phyloP scores from a whole-genome alignment of 2,113 vertebrate genomes.

The Phylloscopus trochiloides region DNA sequence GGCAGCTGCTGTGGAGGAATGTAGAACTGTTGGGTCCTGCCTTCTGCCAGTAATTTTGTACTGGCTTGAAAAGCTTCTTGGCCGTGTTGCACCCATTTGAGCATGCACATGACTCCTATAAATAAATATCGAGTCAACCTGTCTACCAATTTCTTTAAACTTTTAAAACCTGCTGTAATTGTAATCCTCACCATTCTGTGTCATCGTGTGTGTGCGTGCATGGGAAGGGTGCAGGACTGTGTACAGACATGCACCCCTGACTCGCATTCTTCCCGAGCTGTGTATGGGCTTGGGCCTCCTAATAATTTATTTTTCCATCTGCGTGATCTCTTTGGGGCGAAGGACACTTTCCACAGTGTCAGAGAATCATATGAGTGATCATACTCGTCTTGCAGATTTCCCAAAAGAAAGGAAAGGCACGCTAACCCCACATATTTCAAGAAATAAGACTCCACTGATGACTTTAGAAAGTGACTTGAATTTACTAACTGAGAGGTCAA shows the following conservation, averaged over 20 bases:
- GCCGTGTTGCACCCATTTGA: neutral
- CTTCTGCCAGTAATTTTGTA: neutral
- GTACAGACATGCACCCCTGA: fast-evolving
- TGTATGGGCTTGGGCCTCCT: fast-evolving
- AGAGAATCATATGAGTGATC: neutral
- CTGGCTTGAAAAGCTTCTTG: neutral
- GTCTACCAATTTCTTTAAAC: neutral
- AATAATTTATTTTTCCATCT: neutral
- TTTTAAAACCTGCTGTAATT: neutral
- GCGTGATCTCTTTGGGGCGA: neutral
- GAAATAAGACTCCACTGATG: neutral
- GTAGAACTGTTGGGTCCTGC: slow-evolving; percentile 21
- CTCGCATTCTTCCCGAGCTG: fast-evolving
- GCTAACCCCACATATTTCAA: neutral
- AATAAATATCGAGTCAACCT: neutral
- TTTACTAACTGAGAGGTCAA: neutral
- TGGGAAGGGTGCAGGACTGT: neutral
- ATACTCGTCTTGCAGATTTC: neutral
- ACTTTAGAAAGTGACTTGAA: neutral
- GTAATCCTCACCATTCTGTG: neutral
- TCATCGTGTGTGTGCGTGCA: fast-evolving
- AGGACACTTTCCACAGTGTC: neutral
- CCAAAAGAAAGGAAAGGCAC: neutral
- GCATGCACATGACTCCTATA: neutral
- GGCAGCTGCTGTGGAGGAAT: slow-evolving; percentile 43